Conservation (phyloP, 2,797 vertebrate genomes). For the Hemitrygon akajei region DNA sequence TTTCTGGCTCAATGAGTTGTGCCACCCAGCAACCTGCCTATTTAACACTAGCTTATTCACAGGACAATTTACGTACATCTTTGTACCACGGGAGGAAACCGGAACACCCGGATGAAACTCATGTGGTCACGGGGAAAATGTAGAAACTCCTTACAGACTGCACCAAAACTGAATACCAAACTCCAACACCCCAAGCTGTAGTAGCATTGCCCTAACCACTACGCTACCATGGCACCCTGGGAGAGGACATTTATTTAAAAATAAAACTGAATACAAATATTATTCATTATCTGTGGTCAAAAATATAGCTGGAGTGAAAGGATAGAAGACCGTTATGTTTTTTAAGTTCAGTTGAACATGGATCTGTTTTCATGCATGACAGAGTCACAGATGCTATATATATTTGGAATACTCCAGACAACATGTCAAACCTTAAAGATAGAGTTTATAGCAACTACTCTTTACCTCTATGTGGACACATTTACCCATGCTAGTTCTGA, state of each 20-base stretch:
- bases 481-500: not conserved
- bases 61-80: too few relatives aligned
- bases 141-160: too few relatives aligned
- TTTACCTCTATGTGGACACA: not conserved
- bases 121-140: too few relatives aligned
- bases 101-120: too few relatives aligned
- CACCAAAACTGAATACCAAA: too few relatives aligned
- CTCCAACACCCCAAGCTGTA: too few relatives aligned
- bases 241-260: not conserved
- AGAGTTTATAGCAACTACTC: not conserved
- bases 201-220: too few relatives aligned
- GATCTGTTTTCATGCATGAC: not conserved
- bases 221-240: too few relatives aligned
- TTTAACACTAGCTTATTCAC: too few relatives aligned
- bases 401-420: not conserved
- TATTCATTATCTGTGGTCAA: not conserved
- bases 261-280: not conserved
- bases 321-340: not conserved
- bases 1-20: too few relatives aligned
- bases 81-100: too few relatives aligned
- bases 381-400: not conserved
- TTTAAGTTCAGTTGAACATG: not conserved
- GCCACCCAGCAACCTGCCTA: too few relatives aligned
- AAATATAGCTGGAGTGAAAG: not conserved
- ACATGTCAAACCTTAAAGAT: not conserved